Conservation (phyloP, 2,113 vertebrate species). For the Lonchura striata region DNA sequence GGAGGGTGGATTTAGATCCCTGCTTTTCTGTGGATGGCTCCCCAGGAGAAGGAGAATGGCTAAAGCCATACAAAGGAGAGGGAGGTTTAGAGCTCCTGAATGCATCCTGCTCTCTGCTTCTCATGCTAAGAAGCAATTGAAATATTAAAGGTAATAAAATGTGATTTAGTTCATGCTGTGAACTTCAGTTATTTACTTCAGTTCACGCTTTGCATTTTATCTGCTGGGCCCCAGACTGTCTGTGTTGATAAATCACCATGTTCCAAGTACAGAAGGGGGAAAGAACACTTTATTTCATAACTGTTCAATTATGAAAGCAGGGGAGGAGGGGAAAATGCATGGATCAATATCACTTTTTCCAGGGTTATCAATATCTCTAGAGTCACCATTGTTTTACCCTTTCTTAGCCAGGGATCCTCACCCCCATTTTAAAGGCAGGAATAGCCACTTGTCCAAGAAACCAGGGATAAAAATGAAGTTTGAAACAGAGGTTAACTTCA, state of each 20-base stretch:
- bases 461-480: neutral
- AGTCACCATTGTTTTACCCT: neutral
- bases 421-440: neutral
- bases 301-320: slow-evolving; percentile 54
- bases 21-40: neutral
- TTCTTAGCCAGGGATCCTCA: neutral
- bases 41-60: neutral
- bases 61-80: neutral
- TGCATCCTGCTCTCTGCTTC: neutral
- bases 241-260: slow-evolving; percentile 51
- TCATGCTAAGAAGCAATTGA: slow-evolving; percentile 57
- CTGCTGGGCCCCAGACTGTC: slow-evolving; percentile 56
- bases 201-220: slow-evolving; percentile 55
- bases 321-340: neutral
- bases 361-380: neutral
- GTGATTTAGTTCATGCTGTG: slow-evolving; percentile 62
- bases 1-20: neutral
- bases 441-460: neutral
- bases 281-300: slow-evolving; percentile 58
- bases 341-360: slow-evolving; percentile 26
- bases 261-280: slow-evolving; percentile 25
- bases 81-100: neutral
- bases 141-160: slow-evolving; percentile 65
- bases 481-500: neutral
- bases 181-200: slow-evolving; percentile 65